Percentiles rank a stretch among this genome's conserved stretches.
Conservation (phyloP, 2,888 invertebrate species). For the Chloroclystis v-ata region DNA sequence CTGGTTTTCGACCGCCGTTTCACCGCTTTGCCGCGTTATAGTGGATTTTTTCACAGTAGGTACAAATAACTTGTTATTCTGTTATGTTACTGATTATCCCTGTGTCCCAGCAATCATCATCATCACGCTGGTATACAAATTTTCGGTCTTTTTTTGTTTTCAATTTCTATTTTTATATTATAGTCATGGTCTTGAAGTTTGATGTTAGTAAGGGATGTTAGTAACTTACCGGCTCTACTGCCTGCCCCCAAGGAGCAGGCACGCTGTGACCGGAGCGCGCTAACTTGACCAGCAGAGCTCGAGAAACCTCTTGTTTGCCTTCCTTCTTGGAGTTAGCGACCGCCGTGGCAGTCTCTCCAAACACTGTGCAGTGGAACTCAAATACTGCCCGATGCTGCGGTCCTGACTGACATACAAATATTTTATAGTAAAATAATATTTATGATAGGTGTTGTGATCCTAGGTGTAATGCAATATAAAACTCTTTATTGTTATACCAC, state of each 20-base stretch:
- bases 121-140: too few relatives aligned
- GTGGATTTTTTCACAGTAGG: too few relatives aligned
- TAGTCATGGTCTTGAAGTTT: too few relatives aligned
- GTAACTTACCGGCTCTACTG: background rate
- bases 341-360: background rate
- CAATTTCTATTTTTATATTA: too few relatives aligned
- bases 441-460: background rate
- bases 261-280: background rate
- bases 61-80: too few relatives aligned
- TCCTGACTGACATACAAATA: conserved; percentile 7
- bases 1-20: too few relatives aligned
- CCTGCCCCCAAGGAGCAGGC: conserved; percentile 8
- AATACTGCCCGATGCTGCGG: conserved; percentile 9
- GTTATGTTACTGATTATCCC: too few relatives aligned
- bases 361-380: conserved; percentile 8
- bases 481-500: too few relatives aligned
- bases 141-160: too few relatives aligned
- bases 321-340: conserved; percentile 10
- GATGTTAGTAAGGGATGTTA: too few relatives aligned
- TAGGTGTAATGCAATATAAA: background rate
- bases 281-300: background rate
- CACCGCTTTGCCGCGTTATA: too few relatives aligned
- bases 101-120: too few relatives aligned
- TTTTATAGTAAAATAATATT: conserved; percentile 1
- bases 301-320: conserved; percentile 7